Percentiles rank a stretch among this genome's conserved stretches.
Evolutionary conservation across 2,888 invertebrate genomes (phyloP).

Genomic region (Agrilus cyanescens): DNA sequence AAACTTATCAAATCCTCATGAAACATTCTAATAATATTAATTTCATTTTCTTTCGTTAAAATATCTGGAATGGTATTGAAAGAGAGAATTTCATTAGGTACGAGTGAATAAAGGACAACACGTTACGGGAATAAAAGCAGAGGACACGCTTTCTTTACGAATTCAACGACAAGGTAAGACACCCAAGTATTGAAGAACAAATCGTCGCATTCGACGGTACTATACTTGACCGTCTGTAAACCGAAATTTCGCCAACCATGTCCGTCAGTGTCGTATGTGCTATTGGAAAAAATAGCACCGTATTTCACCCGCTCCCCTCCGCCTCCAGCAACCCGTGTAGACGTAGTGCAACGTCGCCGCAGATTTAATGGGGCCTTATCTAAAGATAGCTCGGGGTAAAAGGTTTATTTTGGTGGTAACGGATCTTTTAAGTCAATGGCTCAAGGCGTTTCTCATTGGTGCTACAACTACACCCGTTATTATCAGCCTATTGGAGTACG

Average conservation of each 20-base stretch:
- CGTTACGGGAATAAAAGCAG: too few relatives aligned
- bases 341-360: conserved; percentile 8
- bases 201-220: not conserved
- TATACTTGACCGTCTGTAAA: conserved; percentile 10
- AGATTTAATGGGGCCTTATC: conserved; percentile 11
- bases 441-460: conserved; percentile 14
- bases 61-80: too few relatives aligned
- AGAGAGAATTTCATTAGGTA: too few relatives aligned
- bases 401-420: conserved; percentile 14
- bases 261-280: conserved; percentile 10
- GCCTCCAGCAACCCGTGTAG: conserved; percentile 1
- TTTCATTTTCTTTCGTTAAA: too few relatives aligned
- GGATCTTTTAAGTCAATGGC: conserved; percentile 17
- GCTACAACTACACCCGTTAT: conserved; percentile 2
- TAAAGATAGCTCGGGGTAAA: conserved; percentile 5
- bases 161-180: conserved; percentile 12
- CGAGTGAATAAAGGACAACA: too few relatives aligned
- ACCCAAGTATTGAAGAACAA: conserved; percentile 17
- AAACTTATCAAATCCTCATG: conserved; percentile 1
- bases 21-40: not conserved
- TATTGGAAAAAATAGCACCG: conserved; percentile 6
- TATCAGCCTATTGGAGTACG: conserved; percentile 5
- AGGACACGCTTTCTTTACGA: not conserved
- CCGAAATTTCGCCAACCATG: conserved; percentile 13
- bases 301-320: conserved; percentile 2